Conservation (phyloP, 2,888 invertebrate species). For the Limnephilus lunatus region DNA sequence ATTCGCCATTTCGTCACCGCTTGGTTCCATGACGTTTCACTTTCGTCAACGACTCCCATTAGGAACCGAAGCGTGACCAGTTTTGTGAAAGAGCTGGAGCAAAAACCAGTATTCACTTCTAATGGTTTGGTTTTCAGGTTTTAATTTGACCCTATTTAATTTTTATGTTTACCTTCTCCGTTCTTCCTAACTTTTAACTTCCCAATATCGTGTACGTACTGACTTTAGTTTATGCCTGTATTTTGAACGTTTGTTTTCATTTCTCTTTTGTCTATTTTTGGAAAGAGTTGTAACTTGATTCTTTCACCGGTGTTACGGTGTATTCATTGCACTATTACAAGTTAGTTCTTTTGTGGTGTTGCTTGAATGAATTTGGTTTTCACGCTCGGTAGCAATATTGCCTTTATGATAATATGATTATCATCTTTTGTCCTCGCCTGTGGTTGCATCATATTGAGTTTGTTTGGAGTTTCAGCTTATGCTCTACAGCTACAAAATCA, state of each 20-base stretch:
- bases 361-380: constrained; percentile 14
- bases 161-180: constrained; percentile 2
- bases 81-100: constrained; percentile 5
- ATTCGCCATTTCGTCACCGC: constrained; percentile 27
- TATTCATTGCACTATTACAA: not conserved
- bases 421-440: not conserved
- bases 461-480: not conserved
- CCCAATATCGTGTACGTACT: not conserved
- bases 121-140: not conserved
- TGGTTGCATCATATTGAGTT: not conserved
- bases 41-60: constrained; percentile 37
- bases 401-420: not conserved
- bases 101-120: constrained; percentile 22
- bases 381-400: not conserved
- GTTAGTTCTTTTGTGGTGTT: not conserved
- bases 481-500: not conserved
- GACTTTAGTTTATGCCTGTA: not conserved
- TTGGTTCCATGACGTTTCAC: constrained; percentile 34
- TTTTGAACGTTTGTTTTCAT: constrained; percentile 3
- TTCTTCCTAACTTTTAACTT: not conserved
- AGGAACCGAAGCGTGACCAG: constrained; percentile 35
- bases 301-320: not conserved
- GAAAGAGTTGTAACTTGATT: constrained; percentile 7
- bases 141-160: constrained; percentile 5
- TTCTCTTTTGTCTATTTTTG: not conserved